These are phyloP conservation scores for Plestiodon gilberti DNA, from an alignment of 2,113 vertebrate genomes.

Conservation along the genomic window DNA sequence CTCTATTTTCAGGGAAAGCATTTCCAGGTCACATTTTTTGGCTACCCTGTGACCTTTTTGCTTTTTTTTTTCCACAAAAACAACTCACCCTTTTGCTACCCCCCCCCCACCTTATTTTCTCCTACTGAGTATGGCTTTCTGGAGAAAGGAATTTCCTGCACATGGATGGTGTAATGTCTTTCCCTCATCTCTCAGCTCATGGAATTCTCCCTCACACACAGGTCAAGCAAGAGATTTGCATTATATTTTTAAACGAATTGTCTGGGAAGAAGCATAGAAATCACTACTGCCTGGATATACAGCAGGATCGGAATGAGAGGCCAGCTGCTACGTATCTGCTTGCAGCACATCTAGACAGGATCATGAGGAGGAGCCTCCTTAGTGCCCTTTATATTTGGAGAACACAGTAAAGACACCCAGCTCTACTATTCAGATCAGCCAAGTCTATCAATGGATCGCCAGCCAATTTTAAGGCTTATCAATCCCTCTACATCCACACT, in stretches of 20 bases:
- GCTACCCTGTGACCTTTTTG: constrained; percentile 66
- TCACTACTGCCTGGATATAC: constrained; percentile 43
- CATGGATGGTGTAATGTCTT: constrained; percentile 57
- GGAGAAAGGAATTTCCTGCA: constrained; percentile 80
- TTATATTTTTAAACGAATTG: constrained; percentile 67
- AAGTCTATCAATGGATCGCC: not conserved
- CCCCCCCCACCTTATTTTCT: constrained; percentile 18
- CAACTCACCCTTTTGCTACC: constrained; percentile 59
- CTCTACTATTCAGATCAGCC: not conserved
- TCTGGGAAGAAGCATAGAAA: constrained; percentile 70
- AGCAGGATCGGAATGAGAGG: constrained; percentile 50
- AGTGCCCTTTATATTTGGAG: rapidly evolving
- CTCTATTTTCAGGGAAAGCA: constrained; percentile 71
- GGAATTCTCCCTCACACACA: constrained; percentile 24
- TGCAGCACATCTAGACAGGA: constrained; percentile 3
- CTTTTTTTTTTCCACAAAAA: constrained; percentile 78
- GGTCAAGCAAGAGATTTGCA: constrained; percentile 58
- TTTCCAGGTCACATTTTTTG: constrained; percentile 71
- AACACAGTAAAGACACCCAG: not conserved
- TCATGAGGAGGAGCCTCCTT: constrained; percentile 10
- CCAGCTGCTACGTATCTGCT: constrained; percentile 61
- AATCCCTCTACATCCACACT: not conserved
- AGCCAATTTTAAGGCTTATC: not conserved
- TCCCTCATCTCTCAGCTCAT: constrained; percentile 47
- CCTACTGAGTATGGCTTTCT: constrained; percentile 61